Conservation (phyloP, 2,797 vertebrate species). For the Enteromius anoplus region DNA sequence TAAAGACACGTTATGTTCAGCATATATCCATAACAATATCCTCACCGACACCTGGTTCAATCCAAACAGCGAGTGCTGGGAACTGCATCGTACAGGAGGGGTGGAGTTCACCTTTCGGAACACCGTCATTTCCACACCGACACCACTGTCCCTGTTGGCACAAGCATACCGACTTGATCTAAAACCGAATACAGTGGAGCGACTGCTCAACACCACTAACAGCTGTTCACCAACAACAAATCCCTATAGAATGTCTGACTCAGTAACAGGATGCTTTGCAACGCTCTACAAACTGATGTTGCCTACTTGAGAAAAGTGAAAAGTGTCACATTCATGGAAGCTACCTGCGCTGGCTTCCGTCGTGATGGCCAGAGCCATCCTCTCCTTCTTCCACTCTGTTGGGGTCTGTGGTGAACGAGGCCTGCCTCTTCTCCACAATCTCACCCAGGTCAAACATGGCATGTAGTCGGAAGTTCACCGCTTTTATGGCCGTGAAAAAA, state of each 20-base stretch:
- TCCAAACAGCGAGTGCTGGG: constrained; percentile 90
- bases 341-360: constrained; percentile 80
- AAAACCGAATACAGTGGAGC: background rate
- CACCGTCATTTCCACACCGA: constrained; percentile 91
- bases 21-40: constrained; percentile 12
- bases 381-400: constrained; percentile 81
- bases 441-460: constrained; percentile 91
- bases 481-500: constrained; percentile 88
- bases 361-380: constrained; percentile 75
- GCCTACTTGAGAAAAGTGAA: background rate
- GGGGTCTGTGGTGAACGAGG: constrained; percentile 78
- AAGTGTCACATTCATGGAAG: background rate
- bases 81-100: constrained; percentile 90
- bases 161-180: constrained; percentile 28
- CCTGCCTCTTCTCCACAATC: constrained; percentile 89
- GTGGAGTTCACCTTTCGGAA: constrained; percentile 92
- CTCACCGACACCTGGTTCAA: constrained; percentile 92
- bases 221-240: constrained; percentile 26
- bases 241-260: constrained; percentile 12
- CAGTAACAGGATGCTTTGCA: background rate
- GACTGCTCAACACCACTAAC: constrained; percentile 6
- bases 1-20: background rate
- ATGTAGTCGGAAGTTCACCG: constrained; percentile 88
- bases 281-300: background rate
- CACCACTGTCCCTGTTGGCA: constrained; percentile 80